phyloP scores from a whole-genome alignment of 2,888 invertebrate genomes.

The Dolichopus griseipennis region DNA sequence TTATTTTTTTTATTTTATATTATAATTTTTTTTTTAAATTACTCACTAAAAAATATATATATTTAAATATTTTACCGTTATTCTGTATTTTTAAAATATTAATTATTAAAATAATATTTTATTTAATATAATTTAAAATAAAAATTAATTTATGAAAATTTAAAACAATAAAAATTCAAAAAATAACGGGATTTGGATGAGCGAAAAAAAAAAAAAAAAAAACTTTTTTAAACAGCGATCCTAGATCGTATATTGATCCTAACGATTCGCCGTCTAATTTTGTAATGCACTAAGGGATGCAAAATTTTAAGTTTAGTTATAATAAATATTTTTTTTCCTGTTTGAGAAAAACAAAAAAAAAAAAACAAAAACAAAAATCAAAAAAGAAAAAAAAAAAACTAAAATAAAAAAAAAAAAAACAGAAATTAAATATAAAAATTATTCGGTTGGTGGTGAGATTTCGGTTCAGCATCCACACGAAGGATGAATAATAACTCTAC shows the following conservation, averaged over 20 bases:
- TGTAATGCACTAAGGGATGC: conserved; percentile 45
- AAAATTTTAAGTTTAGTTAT: conserved; percentile 39
- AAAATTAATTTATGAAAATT: no score
- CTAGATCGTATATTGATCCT: conserved; percentile 29
- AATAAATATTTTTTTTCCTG: conserved; percentile 15
- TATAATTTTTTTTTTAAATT: no score
- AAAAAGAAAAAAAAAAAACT: neutral
- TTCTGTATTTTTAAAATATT: no score
- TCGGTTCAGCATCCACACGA: conserved; percentile 1
- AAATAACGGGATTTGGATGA: no score
- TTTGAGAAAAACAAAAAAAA: neutral
- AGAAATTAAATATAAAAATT: neutral
- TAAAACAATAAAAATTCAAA: no score
- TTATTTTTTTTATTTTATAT: no score
- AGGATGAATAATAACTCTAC: conserved; percentile 4
- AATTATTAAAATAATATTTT: no score
- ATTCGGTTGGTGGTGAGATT: conserved; percentile 3
- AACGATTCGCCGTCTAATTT: conserved; percentile 42
- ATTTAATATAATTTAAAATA: no score
- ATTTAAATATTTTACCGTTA: no score
- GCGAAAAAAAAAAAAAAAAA: no score
- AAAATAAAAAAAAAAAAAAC: neutral
- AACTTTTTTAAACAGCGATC: neutral
- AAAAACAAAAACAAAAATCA: neutral
- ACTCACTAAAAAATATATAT: no score